phyloP scores from a whole-genome alignment of 1,140 invertebrate genomes.

The Brachionus plicatilis region DNA sequence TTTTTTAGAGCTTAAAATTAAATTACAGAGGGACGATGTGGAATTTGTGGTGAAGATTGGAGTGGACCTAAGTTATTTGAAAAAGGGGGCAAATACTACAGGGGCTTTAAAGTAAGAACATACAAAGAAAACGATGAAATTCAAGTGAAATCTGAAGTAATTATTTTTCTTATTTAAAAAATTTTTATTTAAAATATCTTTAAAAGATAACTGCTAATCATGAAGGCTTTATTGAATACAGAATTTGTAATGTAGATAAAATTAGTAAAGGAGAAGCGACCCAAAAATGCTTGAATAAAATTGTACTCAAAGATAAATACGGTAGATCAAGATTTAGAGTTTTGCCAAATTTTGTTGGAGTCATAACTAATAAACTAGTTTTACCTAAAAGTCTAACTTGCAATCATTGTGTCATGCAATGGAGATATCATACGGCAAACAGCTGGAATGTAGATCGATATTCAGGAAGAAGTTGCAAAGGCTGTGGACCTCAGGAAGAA shows the following conservation, averaged over 20 bases:
- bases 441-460: constrained; percentile 39
- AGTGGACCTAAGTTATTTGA: not conserved
- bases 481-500: constrained; percentile 43
- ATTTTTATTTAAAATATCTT: constrained; percentile 44
- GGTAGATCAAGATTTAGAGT: not conserved
- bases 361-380: not conserved
- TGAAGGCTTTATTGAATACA: constrained; percentile 46
- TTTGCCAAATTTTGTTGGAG: not conserved
- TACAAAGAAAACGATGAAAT: not conserved
- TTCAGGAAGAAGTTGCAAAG: constrained; percentile 38
- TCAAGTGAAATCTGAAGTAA: not conserved
- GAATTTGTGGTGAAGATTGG: constrained; percentile 38
- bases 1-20: not conserved
- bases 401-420: constrained; percentile 51
- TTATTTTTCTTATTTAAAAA: not conserved
- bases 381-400: constrained; percentile 49
- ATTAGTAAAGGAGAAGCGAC: not conserved
- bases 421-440: constrained; percentile 40
- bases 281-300: constrained; percentile 38
- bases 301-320: not conserved
- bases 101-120: not conserved
- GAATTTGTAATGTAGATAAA: constrained; percentile 43
- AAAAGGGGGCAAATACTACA: constrained; percentile 17
- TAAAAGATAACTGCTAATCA: constrained; percentile 60
- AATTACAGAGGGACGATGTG: constrained; percentile 34